These are phyloP conservation scores for Electrophaes corylata DNA, from an alignment of 2,888 invertebrate genomes.

Conservation along the genomic window DNA sequence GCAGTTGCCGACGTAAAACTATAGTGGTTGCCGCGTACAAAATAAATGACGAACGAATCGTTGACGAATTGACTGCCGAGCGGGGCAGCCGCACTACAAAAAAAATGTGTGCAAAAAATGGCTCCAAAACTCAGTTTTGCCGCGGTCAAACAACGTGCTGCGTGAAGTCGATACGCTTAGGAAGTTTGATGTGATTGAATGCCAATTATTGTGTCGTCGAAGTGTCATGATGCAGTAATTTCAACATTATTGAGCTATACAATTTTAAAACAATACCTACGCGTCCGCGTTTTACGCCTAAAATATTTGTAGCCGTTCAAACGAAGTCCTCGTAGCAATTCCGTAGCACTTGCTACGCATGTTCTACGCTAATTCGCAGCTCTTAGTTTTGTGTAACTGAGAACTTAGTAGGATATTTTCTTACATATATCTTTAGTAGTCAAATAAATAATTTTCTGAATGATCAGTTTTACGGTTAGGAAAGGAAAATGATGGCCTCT, in stretches of 20 bases:
- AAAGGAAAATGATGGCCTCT: conserved; percentile 26
- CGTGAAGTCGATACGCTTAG: too few species aligned
- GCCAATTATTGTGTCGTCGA: too few species aligned
- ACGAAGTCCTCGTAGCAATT: neutral
- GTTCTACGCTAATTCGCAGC: neutral
- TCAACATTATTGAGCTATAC: neutral
- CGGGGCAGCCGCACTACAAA: too few species aligned
- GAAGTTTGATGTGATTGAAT: too few species aligned
- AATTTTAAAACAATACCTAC: neutral
- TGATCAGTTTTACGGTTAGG: conserved; percentile 27
- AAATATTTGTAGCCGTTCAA: neutral
- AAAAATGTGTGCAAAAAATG: too few species aligned
- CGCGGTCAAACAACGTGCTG: too few species aligned
- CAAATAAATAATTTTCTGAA: conserved; percentile 29
- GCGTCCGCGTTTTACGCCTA: neutral
- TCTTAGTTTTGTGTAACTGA: neutral
- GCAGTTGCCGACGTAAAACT: too few species aligned
- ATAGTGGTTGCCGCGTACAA: too few species aligned
- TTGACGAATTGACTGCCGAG: too few species aligned
- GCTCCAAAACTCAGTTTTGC: too few species aligned
- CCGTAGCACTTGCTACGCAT: neutral
- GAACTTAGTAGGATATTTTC: neutral
- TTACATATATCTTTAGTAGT: conserved; percentile 20
- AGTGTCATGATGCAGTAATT: too few species aligned
- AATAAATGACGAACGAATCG: too few species aligned